Conservation (phyloP, 2,888 invertebrate genomes). For the Axea sp. region DNA sequence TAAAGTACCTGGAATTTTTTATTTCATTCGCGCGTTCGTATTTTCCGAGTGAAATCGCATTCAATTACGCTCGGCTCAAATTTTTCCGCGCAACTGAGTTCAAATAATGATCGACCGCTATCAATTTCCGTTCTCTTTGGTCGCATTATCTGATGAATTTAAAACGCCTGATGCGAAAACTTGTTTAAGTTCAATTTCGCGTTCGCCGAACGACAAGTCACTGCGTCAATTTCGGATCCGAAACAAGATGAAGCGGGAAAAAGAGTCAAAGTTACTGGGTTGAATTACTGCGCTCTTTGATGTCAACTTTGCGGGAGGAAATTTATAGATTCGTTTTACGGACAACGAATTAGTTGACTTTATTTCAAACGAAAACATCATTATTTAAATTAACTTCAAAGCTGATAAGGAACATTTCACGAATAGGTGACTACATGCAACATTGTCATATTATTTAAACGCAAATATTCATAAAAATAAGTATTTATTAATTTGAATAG, state of each 20-base stretch:
- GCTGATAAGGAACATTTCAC: too few relatives aligned
- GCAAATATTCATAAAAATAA: too few relatives aligned
- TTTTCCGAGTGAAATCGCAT: conserved; percentile 51
- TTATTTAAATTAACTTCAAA: too few relatives aligned
- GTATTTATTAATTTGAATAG: too few relatives aligned
- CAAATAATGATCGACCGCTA: conserved; percentile 48
- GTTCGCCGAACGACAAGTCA: conserved; percentile 17
- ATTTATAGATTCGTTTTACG: background rate
- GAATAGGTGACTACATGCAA: too few relatives aligned
- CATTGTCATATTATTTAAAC: too few relatives aligned
- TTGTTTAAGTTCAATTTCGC: conserved; percentile 45
- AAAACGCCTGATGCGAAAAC: conserved; percentile 51
- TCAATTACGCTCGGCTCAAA: conserved; percentile 27
- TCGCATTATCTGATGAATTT: conserved; percentile 43
- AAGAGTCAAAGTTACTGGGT: conserved; percentile 12
- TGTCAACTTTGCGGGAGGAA: background rate
- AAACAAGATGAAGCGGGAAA: conserved; percentile 1
- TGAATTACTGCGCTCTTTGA: conserved; percentile 13
- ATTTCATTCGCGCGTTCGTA: conserved; percentile 17
- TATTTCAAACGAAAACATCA: too few relatives aligned
- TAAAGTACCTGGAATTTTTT: conserved; percentile 2
- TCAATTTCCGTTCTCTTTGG: conserved; percentile 45
- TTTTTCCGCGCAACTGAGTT: conserved; percentile 44
- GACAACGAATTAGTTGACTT: too few relatives aligned
- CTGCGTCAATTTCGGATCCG: conserved; percentile 12